Conservation (phyloP, 2,797 vertebrate species). For the Galaxias olidus region DNA sequence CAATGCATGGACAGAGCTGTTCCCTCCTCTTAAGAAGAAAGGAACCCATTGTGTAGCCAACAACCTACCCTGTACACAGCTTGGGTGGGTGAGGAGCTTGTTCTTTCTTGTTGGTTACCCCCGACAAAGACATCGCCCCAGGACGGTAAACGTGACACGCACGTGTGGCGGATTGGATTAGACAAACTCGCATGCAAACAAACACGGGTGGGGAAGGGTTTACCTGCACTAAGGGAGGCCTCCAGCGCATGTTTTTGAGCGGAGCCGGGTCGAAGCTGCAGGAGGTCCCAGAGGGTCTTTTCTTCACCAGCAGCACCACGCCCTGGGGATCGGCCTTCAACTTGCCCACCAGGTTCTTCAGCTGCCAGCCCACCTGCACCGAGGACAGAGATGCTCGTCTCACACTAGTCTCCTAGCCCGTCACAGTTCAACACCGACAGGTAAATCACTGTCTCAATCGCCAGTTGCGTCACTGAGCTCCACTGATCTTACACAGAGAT, state of each 20-base stretch:
- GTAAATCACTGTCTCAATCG: no score
- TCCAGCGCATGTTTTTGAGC: constrained; percentile 92
- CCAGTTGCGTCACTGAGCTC: no score
- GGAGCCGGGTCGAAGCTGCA: constrained; percentile 85
- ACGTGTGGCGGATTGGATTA: not conserved
- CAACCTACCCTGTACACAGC: constrained; percentile 11
- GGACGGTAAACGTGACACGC: constrained; percentile 5
- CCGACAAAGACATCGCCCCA: not conserved
- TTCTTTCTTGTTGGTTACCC: constrained; percentile 11
- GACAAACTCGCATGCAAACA: not conserved
- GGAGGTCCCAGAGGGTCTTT: constrained; percentile 81
- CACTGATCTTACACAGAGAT: not conserved
- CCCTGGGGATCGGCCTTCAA: constrained; percentile 83
- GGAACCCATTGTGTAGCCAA: constrained; percentile 41
- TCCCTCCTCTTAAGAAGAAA: constrained; percentile 30
- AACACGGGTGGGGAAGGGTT: not conserved
- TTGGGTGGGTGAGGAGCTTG: constrained; percentile 23
- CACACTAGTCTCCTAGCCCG: not conserved
- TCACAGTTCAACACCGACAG: constrained; percentile 9
- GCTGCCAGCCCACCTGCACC: constrained; percentile 92
- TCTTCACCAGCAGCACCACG: constrained; percentile 88
- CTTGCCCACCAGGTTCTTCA: constrained; percentile 90
- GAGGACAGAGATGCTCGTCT: constrained; percentile 16
- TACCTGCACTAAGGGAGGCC: constrained; percentile 88
- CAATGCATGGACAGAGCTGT: constrained; percentile 6